Percentiles rank a stretch among this genome's conserved stretches.
Evolutionary conservation across 2,113 vertebrate species (phyloP).

Genomic region (Semnopithecus entellus): DNA sequence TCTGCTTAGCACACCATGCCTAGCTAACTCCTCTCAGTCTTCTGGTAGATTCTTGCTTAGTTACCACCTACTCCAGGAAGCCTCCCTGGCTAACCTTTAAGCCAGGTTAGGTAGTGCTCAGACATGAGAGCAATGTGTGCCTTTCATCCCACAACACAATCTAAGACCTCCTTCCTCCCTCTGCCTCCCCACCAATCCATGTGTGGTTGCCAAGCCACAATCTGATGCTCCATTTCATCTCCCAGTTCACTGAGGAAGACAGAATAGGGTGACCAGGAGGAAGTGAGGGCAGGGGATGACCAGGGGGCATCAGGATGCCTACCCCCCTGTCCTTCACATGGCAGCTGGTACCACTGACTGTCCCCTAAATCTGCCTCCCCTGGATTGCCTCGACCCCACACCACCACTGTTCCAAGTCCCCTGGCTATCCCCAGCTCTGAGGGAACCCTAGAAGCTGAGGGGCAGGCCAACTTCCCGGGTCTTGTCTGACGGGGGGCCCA

Average conservation of each 20-base stretch:
- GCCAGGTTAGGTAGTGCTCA: neutral
- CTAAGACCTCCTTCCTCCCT: neutral
- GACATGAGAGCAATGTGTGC: neutral
- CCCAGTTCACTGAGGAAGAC: neutral
- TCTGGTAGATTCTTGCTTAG: neutral
- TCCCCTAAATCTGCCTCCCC: neutral
- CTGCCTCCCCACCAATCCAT: neutral
- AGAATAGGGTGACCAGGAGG: neutral
- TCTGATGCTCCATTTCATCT: neutral
- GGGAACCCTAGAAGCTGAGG: neutral
- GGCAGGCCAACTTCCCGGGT: neutral
- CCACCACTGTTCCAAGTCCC: neutral
- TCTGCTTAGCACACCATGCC: neutral
- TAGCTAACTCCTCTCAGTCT: neutral
- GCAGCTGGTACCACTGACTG: neutral
- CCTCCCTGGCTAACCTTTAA: neutral
- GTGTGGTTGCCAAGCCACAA: neutral
- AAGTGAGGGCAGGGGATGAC: neutral
- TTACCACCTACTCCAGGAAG: neutral
- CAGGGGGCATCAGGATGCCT: neutral
- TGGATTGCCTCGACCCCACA: neutral
- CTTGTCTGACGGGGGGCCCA: neutral
- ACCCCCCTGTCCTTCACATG: neutral
- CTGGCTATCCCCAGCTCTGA: neutral
- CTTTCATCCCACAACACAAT: neutral